Percentiles rank a stretch among this genome's conserved stretches.
phyloP scores from a whole-genome alignment of 1,140 invertebrate species.

The Archivesica marissinica region DNA sequence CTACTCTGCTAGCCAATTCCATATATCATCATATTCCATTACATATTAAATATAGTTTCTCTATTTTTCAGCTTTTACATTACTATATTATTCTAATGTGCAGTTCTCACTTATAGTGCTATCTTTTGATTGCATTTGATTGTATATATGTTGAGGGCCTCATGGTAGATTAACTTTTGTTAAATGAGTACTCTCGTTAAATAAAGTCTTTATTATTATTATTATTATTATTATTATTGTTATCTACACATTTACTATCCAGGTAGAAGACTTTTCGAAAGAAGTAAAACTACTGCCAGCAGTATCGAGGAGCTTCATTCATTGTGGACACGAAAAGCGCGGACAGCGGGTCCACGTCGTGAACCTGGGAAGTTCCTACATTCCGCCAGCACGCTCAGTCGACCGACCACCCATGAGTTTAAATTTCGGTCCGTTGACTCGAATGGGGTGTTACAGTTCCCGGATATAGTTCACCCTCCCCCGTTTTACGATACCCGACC shows the following conservation, averaged over 20 bases:
- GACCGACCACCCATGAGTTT: constrained; percentile 30
- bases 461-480: constrained; percentile 33
- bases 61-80: too few species aligned
- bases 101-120: too few species aligned
- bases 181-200: too few species aligned
- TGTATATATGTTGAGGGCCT: too few species aligned
- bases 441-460: constrained; percentile 42
- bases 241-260: constrained; percentile 13
- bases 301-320: constrained; percentile 51
- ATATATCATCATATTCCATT: too few species aligned
- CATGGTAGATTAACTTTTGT: too few species aligned
- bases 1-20: too few species aligned
- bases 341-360: constrained; percentile 49
- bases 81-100: too few species aligned
- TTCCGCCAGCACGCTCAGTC: neutral
- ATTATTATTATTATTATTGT: too few species aligned
- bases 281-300: constrained; percentile 30
- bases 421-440: constrained; percentile 34
- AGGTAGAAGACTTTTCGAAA: constrained; percentile 55
- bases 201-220: too few species aligned
- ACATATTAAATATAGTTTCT: too few species aligned
- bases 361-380: constrained; percentile 18
- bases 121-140: too few species aligned
- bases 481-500: constrained; percentile 14
- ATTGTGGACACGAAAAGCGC: constrained; percentile 33